These are phyloP conservation scores for Netelia melanura DNA, from an alignment of 2,888 invertebrate species.

Conservation along the genomic window DNA sequence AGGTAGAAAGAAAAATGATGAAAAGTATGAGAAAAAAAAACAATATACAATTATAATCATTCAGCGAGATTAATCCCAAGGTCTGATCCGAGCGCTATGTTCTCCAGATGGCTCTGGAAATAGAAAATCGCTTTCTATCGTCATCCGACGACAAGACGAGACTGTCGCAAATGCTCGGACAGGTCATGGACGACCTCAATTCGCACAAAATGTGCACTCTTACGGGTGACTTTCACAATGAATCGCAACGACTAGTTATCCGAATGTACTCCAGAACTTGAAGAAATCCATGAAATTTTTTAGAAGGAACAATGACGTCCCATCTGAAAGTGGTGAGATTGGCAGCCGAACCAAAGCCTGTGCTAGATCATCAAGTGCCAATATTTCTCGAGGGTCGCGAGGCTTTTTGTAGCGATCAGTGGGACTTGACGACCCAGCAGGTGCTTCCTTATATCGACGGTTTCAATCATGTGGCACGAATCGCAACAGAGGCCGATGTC, in stretches of 20 bases:
- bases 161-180: slow-evolving; percentile 91
- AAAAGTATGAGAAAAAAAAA: not conserved
- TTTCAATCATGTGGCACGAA: slow-evolving; percentile 95
- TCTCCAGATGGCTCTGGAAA: slow-evolving; percentile 91
- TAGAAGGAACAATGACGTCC: slow-evolving; percentile 94
- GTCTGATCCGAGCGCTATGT: slow-evolving; percentile 34
- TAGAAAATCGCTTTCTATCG: slow-evolving; percentile 94
- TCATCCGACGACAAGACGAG: slow-evolving; percentile 90
- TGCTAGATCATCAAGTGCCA: slow-evolving; percentile 96
- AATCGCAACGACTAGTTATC: slow-evolving; percentile 8
- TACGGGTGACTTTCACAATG: slow-evolving; percentile 85
- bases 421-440: slow-evolving; percentile 98
- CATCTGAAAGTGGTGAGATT: slow-evolving; percentile 95
- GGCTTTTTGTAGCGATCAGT: slow-evolving; percentile 90
- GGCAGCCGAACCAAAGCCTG: slow-evolving; percentile 92
- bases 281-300: not conserved
- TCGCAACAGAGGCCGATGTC: slow-evolving; percentile 95
- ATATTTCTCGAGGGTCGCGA: slow-evolving; percentile 90
- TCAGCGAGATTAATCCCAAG: not conserved
- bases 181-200: slow-evolving; percentile 93
- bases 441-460: slow-evolving; percentile 96
- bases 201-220: slow-evolving; percentile 91
- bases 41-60: slow-evolving; percentile 1
- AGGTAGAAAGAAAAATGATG: slow-evolving; percentile 12
- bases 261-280: slow-evolving; percentile 1